These are phyloP conservation scores for Ascaphus truei DNA, from an alignment of 2,113 vertebrate genomes.

Conservation along the genomic window DNA sequence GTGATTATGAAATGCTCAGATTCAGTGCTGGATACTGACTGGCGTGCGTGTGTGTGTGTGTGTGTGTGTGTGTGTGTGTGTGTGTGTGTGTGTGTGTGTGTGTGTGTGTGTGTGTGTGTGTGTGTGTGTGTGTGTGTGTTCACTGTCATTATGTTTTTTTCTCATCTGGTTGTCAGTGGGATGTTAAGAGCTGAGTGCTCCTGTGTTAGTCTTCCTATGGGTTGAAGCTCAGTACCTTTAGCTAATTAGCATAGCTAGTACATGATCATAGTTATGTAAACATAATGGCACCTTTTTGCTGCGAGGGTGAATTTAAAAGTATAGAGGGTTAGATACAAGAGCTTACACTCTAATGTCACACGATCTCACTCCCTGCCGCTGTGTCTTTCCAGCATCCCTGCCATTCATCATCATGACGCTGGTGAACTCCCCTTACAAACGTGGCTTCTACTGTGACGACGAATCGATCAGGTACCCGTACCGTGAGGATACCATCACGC, in stretches of 20 bases:
- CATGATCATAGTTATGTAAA: neutral
- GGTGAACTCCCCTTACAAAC: conserved; percentile 74
- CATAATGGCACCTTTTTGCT: neutral
- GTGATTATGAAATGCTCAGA: neutral
- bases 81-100: too few species aligned
- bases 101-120: too few species aligned
- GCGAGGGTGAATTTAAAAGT: neutral
- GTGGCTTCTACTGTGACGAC: conserved; percentile 84
- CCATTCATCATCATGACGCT: conserved; percentile 81
- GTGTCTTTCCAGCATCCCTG: conserved; percentile 67
- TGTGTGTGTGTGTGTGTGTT: too few species aligned
- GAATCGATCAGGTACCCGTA: conserved; percentile 87
- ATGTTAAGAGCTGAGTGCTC: neutral
- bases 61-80: too few species aligned
- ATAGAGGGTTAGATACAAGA: neutral
- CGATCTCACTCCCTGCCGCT: neutral
- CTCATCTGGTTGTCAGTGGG: too few species aligned
- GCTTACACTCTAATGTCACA: neutral
- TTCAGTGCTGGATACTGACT: neutral
- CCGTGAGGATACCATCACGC: conserved; percentile 85
- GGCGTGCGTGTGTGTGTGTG: too few species aligned
- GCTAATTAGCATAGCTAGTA: neutral
- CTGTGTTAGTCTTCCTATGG: too few species aligned
- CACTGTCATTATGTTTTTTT: too few species aligned
- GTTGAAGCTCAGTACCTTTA: too few species aligned